Evolutionary conservation across 2,113 vertebrate species (phyloP).

Genomic region (Cephalopterus ornatus): DNA sequence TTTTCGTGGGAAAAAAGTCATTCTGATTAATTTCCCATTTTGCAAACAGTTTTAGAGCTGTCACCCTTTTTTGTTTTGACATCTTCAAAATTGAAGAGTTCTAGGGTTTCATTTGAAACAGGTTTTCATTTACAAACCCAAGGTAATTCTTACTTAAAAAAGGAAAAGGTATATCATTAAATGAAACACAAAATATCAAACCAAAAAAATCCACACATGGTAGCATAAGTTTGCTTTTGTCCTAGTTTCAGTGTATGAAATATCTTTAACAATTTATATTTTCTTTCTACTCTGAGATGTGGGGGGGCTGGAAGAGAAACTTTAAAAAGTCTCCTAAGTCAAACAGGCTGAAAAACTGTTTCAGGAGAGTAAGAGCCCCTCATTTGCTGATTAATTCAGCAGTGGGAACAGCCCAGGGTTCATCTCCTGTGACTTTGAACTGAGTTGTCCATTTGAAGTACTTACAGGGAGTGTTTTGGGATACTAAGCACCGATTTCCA

Average conservation of each 20-base stretch:
- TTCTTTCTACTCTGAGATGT: neutral
- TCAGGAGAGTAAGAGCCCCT: neutral
- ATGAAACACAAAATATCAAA: neutral
- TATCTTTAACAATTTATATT: neutral
- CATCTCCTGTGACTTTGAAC: neutral
- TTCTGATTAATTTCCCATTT: neutral
- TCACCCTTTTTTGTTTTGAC: neutral
- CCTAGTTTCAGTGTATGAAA: neutral
- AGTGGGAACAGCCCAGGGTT: neutral
- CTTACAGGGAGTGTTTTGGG: neutral
- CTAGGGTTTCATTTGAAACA: neutral
- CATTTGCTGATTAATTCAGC: neutral
- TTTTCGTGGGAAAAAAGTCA: neutral
- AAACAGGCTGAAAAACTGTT: neutral
- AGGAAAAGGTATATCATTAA: neutral
- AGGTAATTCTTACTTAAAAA: neutral
- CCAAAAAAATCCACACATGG: neutral
- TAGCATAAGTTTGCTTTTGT: neutral
- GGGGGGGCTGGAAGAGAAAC: fast-evolving
- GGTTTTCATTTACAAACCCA: neutral
- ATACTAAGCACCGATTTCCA: neutral
- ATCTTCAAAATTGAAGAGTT: neutral
- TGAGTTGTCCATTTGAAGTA: neutral
- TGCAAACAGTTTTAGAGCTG: neutral
- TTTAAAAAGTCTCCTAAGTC: neutral